These are phyloP conservation scores for Ranitomeya imitator DNA, from an alignment of 2,113 vertebrate species.

Conservation along the genomic window DNA sequence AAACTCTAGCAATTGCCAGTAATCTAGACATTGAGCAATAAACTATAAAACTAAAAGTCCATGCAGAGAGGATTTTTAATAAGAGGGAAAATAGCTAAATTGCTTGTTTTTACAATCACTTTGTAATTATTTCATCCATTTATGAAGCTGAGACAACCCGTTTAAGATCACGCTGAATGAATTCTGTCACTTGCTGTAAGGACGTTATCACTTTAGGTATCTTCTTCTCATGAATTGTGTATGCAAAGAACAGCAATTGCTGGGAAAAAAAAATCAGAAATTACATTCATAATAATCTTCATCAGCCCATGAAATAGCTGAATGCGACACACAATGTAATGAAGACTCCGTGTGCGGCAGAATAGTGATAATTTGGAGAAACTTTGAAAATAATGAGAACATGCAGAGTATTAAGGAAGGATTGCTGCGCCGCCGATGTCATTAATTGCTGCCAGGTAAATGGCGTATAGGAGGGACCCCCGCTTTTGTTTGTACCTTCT, in stretches of 20 bases:
- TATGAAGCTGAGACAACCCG: neutral
- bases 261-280: neutral
- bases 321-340: neutral
- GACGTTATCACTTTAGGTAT: neutral
- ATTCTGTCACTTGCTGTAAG: neutral
- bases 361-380: neutral
- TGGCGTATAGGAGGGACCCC: neutral
- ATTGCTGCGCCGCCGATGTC: neutral
- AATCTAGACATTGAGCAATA: too few species aligned
- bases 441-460: neutral
- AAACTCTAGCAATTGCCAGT: too few species aligned
- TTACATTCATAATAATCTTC: neutral
- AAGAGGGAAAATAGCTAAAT: too few species aligned
- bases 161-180: neutral
- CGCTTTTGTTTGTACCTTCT: neutral
- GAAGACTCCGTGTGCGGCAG: neutral
- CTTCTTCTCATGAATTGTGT: neutral
- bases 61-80: too few species aligned
- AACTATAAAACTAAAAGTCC: too few species aligned
- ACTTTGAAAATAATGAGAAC: constrained; percentile 24
- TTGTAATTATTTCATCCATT: too few species aligned
- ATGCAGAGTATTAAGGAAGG: neutral
- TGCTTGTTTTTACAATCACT: too few species aligned
- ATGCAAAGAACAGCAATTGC: neutral
- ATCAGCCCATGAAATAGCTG: constrained; percentile 1